These are phyloP conservation scores for Hoplostethus mediterraneus DNA, from an alignment of 2,797 vertebrate genomes.

Conservation along the genomic window DNA sequence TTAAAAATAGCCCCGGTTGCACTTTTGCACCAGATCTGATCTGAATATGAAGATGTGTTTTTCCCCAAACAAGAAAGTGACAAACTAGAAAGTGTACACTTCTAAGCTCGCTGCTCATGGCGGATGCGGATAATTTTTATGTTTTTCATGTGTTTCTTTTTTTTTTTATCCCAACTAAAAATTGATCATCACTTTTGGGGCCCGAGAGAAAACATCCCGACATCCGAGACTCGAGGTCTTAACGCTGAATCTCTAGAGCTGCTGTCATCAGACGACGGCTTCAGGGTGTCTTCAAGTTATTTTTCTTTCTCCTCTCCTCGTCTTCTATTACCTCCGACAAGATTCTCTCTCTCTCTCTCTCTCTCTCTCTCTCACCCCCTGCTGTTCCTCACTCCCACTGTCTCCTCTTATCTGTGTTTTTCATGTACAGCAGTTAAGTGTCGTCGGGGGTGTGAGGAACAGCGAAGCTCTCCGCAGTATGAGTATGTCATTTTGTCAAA, in stretches of 20 bases:
- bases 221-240: background rate
- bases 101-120: background rate
- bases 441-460: too few species aligned
- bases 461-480: too few species aligned
- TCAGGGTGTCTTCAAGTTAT: background rate
- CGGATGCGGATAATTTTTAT: background rate
- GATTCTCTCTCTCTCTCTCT: background rate
- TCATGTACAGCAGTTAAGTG: too few species aligned
- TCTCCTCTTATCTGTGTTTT: too few species aligned
- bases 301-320: background rate
- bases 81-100: background rate
- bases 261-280: background rate
- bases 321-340: background rate
- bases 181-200: background rate
- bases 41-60: background rate
- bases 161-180: constrained; percentile 12
- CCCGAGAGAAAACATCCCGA: background rate
- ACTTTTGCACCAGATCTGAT: constrained; percentile 8
- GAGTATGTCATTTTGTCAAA: too few species aligned
- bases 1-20: constrained; percentile 21
- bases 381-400: background rate
- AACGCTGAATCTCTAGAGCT: background rate
- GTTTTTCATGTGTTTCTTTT: constrained; percentile 1
- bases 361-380: background rate
- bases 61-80: background rate